A percentile compares a stretch with the other conserved stretches of the same genome.
phyloP scores from a whole-genome alignment of 2,797 vertebrate species.

The Periparus ater region DNA sequence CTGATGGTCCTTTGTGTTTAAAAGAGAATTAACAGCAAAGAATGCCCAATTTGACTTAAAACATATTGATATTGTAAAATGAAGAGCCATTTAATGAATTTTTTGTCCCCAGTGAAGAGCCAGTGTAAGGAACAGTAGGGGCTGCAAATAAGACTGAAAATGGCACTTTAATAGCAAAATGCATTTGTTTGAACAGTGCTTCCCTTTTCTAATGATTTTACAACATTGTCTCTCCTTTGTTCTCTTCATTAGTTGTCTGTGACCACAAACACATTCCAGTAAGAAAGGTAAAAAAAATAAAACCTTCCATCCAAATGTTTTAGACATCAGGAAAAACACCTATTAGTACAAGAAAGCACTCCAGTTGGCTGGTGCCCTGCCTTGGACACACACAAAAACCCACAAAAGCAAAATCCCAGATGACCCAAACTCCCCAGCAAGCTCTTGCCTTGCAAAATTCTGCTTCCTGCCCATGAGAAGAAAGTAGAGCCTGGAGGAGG shows the following conservation, averaged over 20 bases:
- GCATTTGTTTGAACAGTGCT: conserved; percentile 51
- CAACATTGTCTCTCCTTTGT: conserved; percentile 40
- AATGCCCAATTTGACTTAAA: conserved; percentile 73
- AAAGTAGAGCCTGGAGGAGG: conserved; percentile 29
- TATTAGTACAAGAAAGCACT: conserved; percentile 14
- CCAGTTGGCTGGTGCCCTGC: background rate
- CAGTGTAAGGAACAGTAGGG: conserved; percentile 67
- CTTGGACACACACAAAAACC: background rate
- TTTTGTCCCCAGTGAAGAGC: conserved; percentile 68
- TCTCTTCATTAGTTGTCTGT: conserved; percentile 57
- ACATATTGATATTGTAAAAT: conserved; percentile 71
- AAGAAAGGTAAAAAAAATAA: conserved; percentile 57
- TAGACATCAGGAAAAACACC: background rate
- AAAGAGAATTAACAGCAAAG: conserved; percentile 70
- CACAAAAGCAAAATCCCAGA: conserved; percentile 29
- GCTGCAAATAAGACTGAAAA: conserved; percentile 66
- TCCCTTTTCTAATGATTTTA: conserved; percentile 68
- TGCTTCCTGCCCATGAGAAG: conserved; percentile 14
- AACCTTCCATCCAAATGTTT: background rate
- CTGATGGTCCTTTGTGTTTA: conserved; percentile 63
- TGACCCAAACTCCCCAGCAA: background rate
- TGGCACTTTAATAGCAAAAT: conserved; percentile 62
- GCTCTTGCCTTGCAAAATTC: conserved; percentile 10
- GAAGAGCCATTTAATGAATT: conserved; percentile 69
- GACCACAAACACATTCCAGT: conserved; percentile 61